phyloP scores from a whole-genome alignment of 1,140 invertebrate genomes.

The Lepidostoma basale region DNA sequence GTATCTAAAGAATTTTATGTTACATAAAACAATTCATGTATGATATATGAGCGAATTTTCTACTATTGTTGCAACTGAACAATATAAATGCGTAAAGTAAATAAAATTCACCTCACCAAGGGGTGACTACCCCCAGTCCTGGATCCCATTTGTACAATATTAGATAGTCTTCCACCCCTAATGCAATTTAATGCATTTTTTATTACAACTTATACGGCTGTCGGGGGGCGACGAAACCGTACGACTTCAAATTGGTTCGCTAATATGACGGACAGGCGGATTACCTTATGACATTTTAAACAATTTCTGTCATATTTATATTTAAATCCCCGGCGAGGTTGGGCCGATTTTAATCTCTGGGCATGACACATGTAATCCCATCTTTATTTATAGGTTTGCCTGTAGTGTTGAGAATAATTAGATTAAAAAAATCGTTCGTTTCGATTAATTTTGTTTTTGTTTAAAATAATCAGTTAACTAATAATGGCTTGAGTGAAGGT shows the following conservation, averaged over 20 bases:
- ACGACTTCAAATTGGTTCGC: slow-evolving; percentile 21
- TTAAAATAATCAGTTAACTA: neutral
- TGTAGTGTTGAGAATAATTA: neutral
- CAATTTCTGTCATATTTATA: slow-evolving; percentile 25
- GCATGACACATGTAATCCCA: slow-evolving; percentile 17
- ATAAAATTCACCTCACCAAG: slow-evolving; percentile 24
- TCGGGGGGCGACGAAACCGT: slow-evolving; percentile 3
- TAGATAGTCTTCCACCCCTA: slow-evolving; percentile 35
- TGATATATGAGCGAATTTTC: no score
- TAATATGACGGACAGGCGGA: slow-evolving; percentile 41
- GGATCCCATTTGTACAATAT: slow-evolving; percentile 40
- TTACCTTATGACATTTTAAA: slow-evolving; percentile 41
- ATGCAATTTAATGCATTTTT: slow-evolving; percentile 46
- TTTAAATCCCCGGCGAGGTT: slow-evolving; percentile 5
- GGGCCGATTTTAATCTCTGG: slow-evolving; percentile 21
- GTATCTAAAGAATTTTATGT: no score
- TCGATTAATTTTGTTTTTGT: neutral
- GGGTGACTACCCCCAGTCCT: neutral
- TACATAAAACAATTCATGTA: no score
- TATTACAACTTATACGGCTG: slow-evolving; percentile 22
- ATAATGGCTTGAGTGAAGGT: neutral
- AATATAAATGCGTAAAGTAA: slow-evolving; percentile 18
- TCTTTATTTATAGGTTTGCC: slow-evolving; percentile 8
- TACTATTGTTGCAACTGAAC: neutral
- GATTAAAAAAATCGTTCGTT: neutral